Conservation (phyloP, 92 coral and sea anemone species). For the Palythoa heliodiscus region DNA sequence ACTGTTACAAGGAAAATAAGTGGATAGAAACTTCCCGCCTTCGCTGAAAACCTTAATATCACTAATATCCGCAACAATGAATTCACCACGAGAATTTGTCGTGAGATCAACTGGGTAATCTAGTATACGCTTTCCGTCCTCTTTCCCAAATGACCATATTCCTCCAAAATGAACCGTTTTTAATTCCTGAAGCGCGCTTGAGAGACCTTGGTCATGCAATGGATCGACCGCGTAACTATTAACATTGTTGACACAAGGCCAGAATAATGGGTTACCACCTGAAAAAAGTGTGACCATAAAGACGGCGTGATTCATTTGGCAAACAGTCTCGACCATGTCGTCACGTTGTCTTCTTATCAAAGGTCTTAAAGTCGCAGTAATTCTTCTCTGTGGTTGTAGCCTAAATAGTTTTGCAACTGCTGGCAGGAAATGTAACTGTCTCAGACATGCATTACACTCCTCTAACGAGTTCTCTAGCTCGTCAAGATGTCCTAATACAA, state of each 20-base stretch:
- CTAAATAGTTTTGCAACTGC: conserved; percentile 22
- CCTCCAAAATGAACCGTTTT: conserved; percentile 16
- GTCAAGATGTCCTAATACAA: conserved; percentile 3
- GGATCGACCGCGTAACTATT: background rate
- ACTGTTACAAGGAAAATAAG: background rate
- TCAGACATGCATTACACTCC: background rate
- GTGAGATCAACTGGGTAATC: conserved; percentile 26
- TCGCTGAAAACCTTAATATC: conserved; percentile 37
- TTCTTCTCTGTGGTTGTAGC: background rate
- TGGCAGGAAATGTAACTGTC: conserved; percentile 7
- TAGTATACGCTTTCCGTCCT: background rate
- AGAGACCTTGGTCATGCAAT: background rate
- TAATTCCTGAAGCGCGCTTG: conserved; percentile 19
- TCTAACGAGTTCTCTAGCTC: conserved; percentile 2
- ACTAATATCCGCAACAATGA: conserved; percentile 23
- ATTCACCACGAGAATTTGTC: conserved; percentile 22
- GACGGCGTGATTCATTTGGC: conserved; percentile 40
- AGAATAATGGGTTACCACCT: conserved; percentile 25
- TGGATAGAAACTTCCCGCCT: conserved; percentile 12
- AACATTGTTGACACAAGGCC: conserved; percentile 9
- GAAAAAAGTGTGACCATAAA: conserved; percentile 29
- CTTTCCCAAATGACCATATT: conserved; percentile 33
- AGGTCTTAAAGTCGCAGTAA: conserved; percentile 1
- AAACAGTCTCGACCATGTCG: conserved; percentile 4
- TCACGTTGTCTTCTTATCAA: conserved; percentile 18